Evolutionary conservation across 2,797 vertebrate species (phyloP).

Genomic region (Oophaga sylvatica): DNA sequence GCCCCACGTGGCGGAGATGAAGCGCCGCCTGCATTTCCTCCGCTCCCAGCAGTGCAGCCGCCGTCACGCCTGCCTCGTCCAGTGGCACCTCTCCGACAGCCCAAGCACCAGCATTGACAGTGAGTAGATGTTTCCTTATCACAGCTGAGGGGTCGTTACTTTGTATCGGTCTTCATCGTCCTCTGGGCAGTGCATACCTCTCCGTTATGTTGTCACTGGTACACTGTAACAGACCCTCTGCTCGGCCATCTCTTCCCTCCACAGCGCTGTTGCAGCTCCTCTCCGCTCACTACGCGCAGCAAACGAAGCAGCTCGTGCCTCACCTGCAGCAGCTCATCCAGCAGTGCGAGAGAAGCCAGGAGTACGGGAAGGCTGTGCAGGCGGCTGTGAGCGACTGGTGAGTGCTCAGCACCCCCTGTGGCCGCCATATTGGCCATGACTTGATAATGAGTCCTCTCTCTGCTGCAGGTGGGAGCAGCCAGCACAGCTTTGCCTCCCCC

Average conservation of each 20-base stretch:
- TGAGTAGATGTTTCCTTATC: conserved; percentile 53
- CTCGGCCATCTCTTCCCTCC: background rate
- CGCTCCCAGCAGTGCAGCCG: conserved; percentile 70
- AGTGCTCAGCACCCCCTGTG: background rate
- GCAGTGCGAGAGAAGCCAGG: conserved; percentile 70
- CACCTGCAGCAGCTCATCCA: conserved; percentile 70
- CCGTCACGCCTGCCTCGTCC: conserved; percentile 65
- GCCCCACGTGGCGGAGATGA: conserved; percentile 67
- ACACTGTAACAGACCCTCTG: background rate
- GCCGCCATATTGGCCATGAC: background rate
- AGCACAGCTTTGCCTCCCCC: conserved; percentile 75
- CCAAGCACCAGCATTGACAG: conserved; percentile 74
- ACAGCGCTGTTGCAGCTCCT: conserved; percentile 74
- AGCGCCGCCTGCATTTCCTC: conserved; percentile 73
- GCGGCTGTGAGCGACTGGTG: conserved; percentile 77
- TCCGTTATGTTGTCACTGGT: background rate
- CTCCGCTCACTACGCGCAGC: conserved; percentile 71
- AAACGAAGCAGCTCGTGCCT: conserved; percentile 74
- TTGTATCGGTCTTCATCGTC: background rate
- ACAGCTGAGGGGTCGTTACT: background rate
- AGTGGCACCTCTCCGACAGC: conserved; percentile 68
- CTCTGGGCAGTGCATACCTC: background rate
- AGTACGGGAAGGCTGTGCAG: conserved; percentile 73
- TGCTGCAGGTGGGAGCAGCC: conserved; percentile 83
- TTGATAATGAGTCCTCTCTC: conserved; percentile 12